Base-by-base conservation (phyloP, 2,113 vertebrate species). In the Anhinga anhinga region DNA sequence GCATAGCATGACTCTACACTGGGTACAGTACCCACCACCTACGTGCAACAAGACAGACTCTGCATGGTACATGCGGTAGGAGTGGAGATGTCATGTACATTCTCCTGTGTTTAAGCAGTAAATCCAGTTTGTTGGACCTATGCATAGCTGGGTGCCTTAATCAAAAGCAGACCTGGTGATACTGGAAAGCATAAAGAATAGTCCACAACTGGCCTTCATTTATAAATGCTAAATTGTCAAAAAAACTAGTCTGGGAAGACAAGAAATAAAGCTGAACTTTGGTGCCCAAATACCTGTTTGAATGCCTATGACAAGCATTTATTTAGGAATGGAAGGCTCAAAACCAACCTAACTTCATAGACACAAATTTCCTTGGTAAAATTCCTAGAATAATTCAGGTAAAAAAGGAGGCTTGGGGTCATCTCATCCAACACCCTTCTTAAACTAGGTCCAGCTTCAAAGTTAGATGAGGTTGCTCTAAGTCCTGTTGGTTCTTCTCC, bases 391-490 rank as follows among this genome's bases (percentile, higher is more conserved):
- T n/a, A 50, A 40, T 32, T 80, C 10, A 42, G 3, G 19, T 71
- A 19, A 83, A 81, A 83, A 18, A 7, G 12, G 15, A 66, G 18
- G 6, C 2, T 56, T 65, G 17, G 12, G 2, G 10, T 52, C 11
- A 16, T 36, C 3, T 40, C 11, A 29, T 26, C 20, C 53, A 84
- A 53, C 0, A 1, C 1, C 3, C 22, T 42, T 21, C 23, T 50
- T 25, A 21, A 53, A 55, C 4, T 29, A 61, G 15, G 8, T 13
- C 47, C 26, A 59, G 15, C 9, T 80, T 88, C 30, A 25, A 85
- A 76, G 8, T 30, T 11, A 47, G 23, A 52, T 44, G 11, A 81
- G 11, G 7, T 40, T 86, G 8, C 15, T 50, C 21, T 32, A 71
- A 53, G 4, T 36, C 7, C 22, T 55, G 2, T 19, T 67, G 16